Evolutionary conservation across 92 coral and sea anemone genomes (phyloP).

Genomic region (Porites divaricata): DNA sequence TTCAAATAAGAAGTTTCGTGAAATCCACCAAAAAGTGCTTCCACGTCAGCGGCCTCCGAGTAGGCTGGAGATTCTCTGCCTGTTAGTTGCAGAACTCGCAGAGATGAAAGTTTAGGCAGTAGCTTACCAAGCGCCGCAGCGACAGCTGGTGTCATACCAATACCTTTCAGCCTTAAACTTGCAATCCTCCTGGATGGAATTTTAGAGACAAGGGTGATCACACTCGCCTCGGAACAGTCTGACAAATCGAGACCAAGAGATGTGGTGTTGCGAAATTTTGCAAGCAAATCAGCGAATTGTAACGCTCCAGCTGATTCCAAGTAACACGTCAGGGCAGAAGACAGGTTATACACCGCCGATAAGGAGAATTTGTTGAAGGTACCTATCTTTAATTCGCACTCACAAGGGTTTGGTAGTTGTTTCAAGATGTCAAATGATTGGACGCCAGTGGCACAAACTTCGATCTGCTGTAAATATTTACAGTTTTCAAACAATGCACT

Average conservation of each 20-base stretch:
- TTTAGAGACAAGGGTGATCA: neutral
- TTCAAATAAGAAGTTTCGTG: neutral
- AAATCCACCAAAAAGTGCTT: neutral
- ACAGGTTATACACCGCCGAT: neutral
- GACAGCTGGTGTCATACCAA: neutral
- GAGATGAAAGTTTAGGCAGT: neutral
- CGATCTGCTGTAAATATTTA: neutral
- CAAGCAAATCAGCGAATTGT: neutral
- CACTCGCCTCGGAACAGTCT: neutral
- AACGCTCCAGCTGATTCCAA: neutral
- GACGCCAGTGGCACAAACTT: neutral
- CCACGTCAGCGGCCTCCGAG: neutral
- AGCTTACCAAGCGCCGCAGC: conserved; percentile 9
- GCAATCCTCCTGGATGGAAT: neutral
- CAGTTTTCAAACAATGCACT: neutral
- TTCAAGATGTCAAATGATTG: neutral
- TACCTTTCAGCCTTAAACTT: neutral
- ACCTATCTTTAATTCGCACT: neutral
- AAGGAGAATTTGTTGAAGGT: too few species aligned
- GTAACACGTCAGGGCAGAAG: neutral
- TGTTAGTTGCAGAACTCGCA: neutral
- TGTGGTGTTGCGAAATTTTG: neutral
- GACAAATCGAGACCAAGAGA: neutral
- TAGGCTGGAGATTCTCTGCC: neutral
- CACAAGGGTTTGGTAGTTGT: neutral